Percentiles rank a stretch among this genome's conserved stretches.
Conservation (phyloP, 2,113 vertebrate genomes). For the Vireo altiloquus region DNA sequence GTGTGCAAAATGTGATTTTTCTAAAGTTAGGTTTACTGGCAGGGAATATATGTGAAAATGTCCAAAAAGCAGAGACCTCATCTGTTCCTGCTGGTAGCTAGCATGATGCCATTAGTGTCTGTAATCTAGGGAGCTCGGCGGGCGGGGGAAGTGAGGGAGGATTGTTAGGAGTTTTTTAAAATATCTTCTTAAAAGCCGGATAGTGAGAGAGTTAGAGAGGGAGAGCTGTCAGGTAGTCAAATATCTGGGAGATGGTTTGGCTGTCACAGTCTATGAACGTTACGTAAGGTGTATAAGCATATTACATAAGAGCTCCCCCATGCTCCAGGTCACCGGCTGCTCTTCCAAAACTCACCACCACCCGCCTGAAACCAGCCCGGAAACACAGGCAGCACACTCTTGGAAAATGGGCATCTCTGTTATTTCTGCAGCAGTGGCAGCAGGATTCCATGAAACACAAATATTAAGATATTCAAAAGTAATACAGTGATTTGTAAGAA, state of each 20-base stretch:
- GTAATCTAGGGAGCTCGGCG: neutral
- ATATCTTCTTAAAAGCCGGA: neutral
- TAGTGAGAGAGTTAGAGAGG: neutral
- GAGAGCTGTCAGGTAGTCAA: neutral
- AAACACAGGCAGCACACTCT: neutral
- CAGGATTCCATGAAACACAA: neutral
- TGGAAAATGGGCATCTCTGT: neutral
- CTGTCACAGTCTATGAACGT: neutral
- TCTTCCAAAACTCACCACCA: neutral
- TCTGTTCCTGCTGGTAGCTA: neutral
- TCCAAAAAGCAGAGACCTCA: neutral
- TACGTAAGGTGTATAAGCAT: slow-evolving; percentile 27
- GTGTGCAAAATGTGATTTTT: neutral
- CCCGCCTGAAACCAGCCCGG: neutral
- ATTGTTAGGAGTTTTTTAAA: neutral
- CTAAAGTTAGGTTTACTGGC: neutral
- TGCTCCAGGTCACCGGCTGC: neutral
- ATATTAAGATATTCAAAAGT: neutral
- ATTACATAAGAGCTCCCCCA: slow-evolving; percentile 18
- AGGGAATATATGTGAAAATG: neutral
- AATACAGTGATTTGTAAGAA: neutral
- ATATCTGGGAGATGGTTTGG: neutral
- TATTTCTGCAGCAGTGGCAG: neutral
- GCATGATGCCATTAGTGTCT: neutral
- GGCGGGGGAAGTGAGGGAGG: neutral